Percentiles rank a stretch among this genome's conserved stretches.
phyloP scores from a whole-genome alignment of 2,797 vertebrate species.

The Argya squamiceps region DNA sequence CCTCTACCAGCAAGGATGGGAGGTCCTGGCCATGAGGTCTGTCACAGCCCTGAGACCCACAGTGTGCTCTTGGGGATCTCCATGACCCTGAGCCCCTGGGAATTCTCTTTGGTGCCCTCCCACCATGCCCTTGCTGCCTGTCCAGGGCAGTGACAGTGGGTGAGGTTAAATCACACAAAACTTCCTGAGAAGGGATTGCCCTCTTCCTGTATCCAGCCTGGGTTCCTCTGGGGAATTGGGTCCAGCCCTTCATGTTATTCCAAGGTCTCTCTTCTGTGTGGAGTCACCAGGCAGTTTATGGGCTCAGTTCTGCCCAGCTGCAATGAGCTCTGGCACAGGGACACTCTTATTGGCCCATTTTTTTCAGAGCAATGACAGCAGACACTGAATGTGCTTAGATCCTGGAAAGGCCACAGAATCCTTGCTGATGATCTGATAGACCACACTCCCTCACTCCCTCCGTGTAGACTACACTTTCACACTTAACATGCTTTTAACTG shows the following conservation, averaged over 20 bases:
- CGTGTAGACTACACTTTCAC: slow-evolving; percentile 64
- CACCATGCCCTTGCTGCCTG: neutral
- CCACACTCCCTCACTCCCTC: slow-evolving; percentile 44
- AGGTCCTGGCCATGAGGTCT: neutral
- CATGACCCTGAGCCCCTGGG: neutral
- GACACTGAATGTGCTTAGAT: neutral
- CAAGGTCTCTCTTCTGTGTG: neutral
- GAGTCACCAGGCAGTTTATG: neutral
- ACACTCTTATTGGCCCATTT: neutral
- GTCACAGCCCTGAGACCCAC: neutral
- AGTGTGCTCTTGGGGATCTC: neutral
- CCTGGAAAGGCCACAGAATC: neutral
- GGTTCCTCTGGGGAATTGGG: neutral
- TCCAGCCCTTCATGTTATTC: neutral
- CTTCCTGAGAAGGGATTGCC: neutral
- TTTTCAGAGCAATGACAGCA: neutral
- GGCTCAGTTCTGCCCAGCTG: neutral
- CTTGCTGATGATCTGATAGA: slow-evolving; percentile 48
- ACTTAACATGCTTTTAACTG: slow-evolving; percentile 57
- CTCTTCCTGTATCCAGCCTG: neutral
- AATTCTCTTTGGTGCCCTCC: neutral
- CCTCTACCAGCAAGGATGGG: neutral
- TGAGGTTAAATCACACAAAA: neutral
- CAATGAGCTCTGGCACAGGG: neutral
- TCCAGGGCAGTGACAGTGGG: neutral